Evolutionary conservation across 2,888 invertebrate genomes (phyloP), one percentile per base, ranked within the genome.

Genomic region (Augiades crinisus): DNA sequence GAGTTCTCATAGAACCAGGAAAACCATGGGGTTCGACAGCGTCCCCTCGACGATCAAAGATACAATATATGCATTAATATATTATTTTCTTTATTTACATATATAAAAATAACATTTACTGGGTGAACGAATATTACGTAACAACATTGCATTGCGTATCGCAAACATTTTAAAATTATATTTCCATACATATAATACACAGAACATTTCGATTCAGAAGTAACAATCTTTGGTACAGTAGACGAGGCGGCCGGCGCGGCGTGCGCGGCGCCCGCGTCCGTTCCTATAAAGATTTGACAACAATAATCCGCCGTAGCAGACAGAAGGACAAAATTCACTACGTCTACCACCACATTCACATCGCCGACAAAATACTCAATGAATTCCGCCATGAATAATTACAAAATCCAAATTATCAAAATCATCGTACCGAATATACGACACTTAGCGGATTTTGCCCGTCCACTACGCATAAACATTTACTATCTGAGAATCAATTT

Each of bases 21-120:
- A n/a, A 5, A 21, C 27, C 3, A 44, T 16, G 33, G 49, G 24
- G 41, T 21, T 31, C 12, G 8, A 24, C 33, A 33, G 17, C 22
- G 34, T 16, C 30, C 34, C 41, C 49, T 40, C 47, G n/a, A 24
- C 43, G 13, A 34, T 30, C 34, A 43, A 34, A 43, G 16, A 43
- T 36, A 43, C 50, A 34, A 40, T 22, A 30, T 43, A n/a, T 36
- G 43, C 50, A 30, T 10, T 41, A 50, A 50, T 50, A 50, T 50
- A 50, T 50, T 50, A 50, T 43, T 43, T 43, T 50, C 41, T 50
- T 50, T 36, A 50, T 50, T 43, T 43, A 43, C 34, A 41, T 27
- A 59, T 62, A 62, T 54, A 62, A 62, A 60, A 62, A 60, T 60
- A 62, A 62, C 62, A 56, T 56, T 36, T 47, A 54, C 47, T 37